Base-by-base conservation (phyloP, 2,888 invertebrate species). In the Zonitis immaculata region DNA sequence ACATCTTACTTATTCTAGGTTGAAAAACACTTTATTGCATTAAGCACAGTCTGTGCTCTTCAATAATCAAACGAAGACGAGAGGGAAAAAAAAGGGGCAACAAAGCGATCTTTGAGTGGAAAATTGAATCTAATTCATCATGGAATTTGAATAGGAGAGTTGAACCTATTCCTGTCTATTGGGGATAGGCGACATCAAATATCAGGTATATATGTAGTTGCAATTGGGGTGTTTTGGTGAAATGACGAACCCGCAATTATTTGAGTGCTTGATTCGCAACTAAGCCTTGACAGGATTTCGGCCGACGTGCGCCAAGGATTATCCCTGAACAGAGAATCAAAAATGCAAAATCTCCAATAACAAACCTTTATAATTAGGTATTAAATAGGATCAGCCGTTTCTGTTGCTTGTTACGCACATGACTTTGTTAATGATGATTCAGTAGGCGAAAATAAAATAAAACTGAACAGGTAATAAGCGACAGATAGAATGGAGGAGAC, bases 321-420 rank as follows among this genome's bases (percentile, higher is more conserved):
- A 58, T 58, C 58, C 58, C 35, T 16, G 30, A 28, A 42, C n/a
- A 20, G 51, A 22, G 44, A 61, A 62, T 62, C 60, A 64, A 65
- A 65, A 64, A 64, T 62, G 54, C 53, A 60, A 62, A 64, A 64
- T 63, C 64, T 59, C 58, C 62, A 47, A 59, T 64, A 66, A 66
- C 65, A 65, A 65, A 62, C 61, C 62, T 52, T 62, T 25, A 56
- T 65, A 65, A 64, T 64, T 62, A 64, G 62, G 57, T 54, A 58
- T 52, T 56, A 52, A 63, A 62, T 54, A 51, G 64, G 62, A 62
- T 65, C 60, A 60, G 49, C 52, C 44, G 48, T 44, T 39, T 52
- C 51, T 58, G 47, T 47, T 42, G 58, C 60, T 63, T 64, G 62
- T 63, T 64, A 59, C 51, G 51, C 52, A 52, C 11, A 18, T 26